Conservation (phyloP, 2,888 invertebrate species). For the Hypolimnas misippus region DNA sequence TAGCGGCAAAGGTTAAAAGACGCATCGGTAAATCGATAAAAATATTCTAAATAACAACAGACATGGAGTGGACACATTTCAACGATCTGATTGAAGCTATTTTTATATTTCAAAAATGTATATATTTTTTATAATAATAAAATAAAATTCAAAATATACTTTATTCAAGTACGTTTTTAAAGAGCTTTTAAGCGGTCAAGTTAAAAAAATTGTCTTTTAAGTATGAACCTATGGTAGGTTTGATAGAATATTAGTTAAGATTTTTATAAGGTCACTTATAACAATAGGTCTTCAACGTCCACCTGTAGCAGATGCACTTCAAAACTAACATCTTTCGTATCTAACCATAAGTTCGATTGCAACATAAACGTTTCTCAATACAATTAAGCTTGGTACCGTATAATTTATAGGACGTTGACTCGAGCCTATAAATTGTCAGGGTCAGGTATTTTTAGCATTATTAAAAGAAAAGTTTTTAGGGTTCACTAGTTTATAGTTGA, state of each 20-base stretch:
- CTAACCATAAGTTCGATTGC: background rate
- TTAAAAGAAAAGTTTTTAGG: background rate
- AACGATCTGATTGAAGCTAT: too few species aligned
- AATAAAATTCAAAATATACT: too few species aligned
- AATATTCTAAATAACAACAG: too few species aligned
- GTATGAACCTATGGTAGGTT: background rate
- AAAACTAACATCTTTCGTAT: background rate
- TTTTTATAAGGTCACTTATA: background rate
- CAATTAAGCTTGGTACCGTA: background rate
- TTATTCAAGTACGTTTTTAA: too few species aligned
- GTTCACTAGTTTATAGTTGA: background rate
- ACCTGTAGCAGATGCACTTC: background rate
- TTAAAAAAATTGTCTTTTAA: background rate
- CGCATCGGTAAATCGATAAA: too few species aligned
- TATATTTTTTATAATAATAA: too few species aligned
- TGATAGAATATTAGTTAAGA: background rate
- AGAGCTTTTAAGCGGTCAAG: too few species aligned
- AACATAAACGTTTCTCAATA: conserved; percentile 6
- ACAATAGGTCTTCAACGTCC: background rate
- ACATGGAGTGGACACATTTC: too few species aligned
- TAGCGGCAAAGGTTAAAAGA: too few species aligned
- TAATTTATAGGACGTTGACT: background rate
- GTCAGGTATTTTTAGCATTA: background rate
- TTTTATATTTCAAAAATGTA: too few species aligned
- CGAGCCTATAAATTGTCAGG: background rate